These are phyloP conservation scores for Aleiodes alternator DNA, from an alignment of 2,888 invertebrate species.

Conservation along the genomic window DNA sequence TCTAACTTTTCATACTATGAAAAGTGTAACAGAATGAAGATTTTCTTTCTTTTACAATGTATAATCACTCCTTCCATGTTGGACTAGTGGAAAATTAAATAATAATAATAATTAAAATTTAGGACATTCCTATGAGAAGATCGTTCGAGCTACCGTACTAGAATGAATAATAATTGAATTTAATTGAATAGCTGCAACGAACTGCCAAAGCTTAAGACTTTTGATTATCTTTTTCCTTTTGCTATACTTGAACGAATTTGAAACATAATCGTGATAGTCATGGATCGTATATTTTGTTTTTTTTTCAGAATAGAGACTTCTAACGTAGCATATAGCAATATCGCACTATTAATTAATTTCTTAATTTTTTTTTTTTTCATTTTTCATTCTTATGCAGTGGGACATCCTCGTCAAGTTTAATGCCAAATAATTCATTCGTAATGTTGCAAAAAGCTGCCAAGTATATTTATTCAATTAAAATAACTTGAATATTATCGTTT, in stretches of 20 bases:
- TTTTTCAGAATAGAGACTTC: neutral
- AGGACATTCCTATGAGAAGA: neutral
- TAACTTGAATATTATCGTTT: neutral
- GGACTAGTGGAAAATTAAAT: conserved; percentile 6
- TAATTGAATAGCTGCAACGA: conserved; percentile 26
- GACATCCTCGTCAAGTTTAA: conserved; percentile 14
- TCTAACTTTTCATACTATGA: no score
- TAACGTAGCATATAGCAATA: conserved; percentile 30
- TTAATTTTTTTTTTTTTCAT: conserved; percentile 25
- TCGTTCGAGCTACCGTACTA: conserved; percentile 5
- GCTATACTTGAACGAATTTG: conserved; percentile 37
- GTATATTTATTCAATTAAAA: no score
- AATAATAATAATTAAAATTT: neutral
- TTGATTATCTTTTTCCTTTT: conserved; percentile 48
- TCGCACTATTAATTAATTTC: conserved; percentile 47
- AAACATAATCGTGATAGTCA: conserved; percentile 32
- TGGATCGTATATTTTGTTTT: conserved; percentile 2
- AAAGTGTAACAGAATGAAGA: conserved; percentile 59
- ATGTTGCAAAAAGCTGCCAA: neutral
- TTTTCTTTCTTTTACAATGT: conserved; percentile 20
- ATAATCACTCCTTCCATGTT: conserved; percentile 36
- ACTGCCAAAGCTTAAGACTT: conserved; percentile 38
- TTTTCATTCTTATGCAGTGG: conserved; percentile 16
- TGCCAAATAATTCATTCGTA: conserved; percentile 1
- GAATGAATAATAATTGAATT: conserved; percentile 29